Percentiles rank a stretch among this genome's conserved stretches.
Evolutionary conservation across 2,888 invertebrate species (phyloP).

Genomic region (Ophion costatus): DNA sequence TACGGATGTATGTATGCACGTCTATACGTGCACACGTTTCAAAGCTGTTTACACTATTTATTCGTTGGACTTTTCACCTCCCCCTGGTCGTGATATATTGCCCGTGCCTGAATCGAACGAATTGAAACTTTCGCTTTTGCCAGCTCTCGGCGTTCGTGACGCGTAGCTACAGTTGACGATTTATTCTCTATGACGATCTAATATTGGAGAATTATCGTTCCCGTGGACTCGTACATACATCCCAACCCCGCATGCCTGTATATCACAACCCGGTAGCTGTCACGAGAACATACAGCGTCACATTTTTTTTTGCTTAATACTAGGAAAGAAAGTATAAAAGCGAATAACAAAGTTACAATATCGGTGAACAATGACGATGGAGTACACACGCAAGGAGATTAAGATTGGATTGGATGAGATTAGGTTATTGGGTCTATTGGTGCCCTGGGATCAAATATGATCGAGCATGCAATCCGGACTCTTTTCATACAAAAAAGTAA

Average conservation of each 20-base stretch:
- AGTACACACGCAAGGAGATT: not conserved
- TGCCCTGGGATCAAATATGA: not conserved
- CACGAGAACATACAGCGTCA: not conserved
- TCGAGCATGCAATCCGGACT: not conserved
- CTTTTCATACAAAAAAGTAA: too few relatives aligned
- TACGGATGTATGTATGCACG: not conserved
- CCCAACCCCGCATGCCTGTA: not conserved
- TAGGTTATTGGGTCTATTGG: not conserved
- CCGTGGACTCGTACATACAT: conserved; percentile 3
- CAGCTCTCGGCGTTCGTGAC: conserved; percentile 52
- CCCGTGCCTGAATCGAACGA: conserved; percentile 41
- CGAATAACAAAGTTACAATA: not conserved
- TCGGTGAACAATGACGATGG: not conserved
- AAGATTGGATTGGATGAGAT: not conserved
- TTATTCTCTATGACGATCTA: conserved; percentile 68
- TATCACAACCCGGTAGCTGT: not conserved
- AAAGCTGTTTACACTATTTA: conserved; percentile 68
- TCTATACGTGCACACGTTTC: conserved; percentile 45
- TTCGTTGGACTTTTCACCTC: conserved; percentile 67
- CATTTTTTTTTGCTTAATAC: not conserved
- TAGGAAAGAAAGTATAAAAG: not conserved
- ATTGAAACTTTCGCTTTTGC: conserved; percentile 51
- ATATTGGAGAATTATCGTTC: conserved; percentile 66
- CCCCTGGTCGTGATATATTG: conserved; percentile 62
- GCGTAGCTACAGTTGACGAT: conserved; percentile 65